Evolutionary conservation across 2,888 invertebrate species (phyloP).

Genomic region (Coelinius sp.): DNA sequence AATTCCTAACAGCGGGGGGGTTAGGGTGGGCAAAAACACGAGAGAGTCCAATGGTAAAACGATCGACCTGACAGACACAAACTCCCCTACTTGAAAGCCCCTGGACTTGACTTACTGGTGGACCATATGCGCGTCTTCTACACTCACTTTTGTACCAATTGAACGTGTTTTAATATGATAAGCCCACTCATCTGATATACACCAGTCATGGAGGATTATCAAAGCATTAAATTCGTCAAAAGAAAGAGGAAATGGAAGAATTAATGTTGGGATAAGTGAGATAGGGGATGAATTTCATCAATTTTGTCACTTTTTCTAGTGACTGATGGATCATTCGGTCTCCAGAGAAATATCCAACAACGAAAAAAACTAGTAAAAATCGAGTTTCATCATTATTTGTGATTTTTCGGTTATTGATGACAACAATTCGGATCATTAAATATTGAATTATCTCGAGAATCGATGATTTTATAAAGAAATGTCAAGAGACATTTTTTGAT

Average conservation of each 20-base stretch:
- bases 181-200: slow-evolving; percentile 32
- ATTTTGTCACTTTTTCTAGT: slow-evolving; percentile 1
- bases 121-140: slow-evolving; percentile 5
- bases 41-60: slow-evolving; percentile 36
- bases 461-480: too few species aligned
- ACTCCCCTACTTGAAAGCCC: not conserved
- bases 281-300: not conserved
- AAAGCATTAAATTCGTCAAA: slow-evolving; percentile 7
- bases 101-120: not conserved
- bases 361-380: too few species aligned
- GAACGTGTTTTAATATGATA: slow-evolving; percentile 40
- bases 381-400: too few species aligned
- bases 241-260: not conserved
- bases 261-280: not conserved
- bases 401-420: too few species aligned
- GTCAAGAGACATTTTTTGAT: too few species aligned
- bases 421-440: too few species aligned
- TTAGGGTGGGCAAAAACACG: slow-evolving; percentile 12
- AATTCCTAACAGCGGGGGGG: not conserved
- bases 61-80: slow-evolving; percentile 29
- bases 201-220: slow-evolving; percentile 19
- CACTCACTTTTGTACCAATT: slow-evolving; percentile 15
- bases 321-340: not conserved
- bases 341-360: too few species aligned
- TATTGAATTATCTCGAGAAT: too few species aligned